Base-by-base conservation (phyloP, 2,113 vertebrate genomes). In the Arenaria interpres region DNA sequence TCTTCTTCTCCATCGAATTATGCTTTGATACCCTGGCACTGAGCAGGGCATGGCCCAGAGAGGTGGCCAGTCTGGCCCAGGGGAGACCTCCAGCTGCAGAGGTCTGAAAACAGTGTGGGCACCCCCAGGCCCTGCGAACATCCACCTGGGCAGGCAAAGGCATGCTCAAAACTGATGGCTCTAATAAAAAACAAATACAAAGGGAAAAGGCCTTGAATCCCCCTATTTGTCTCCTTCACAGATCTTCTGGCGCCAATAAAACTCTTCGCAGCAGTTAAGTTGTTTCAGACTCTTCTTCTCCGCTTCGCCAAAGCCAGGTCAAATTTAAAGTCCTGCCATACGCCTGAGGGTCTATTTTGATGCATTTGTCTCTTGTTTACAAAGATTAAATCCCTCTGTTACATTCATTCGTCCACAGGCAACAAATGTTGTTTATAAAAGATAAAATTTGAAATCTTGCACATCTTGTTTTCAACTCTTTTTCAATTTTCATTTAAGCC, bases 381-480 rank as follows among this genome's bases (percentile, higher is more conserved):
- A 76, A 41, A 77, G 63, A 94, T 80, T 93, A 95, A 95, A 95
- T 91, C 85, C 59, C 85, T 79, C 78, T 76, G 87, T 81, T 91
- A 89, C 56, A 78, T 23, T 66, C 60, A 71, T 21, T 46, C 0
- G 1, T 89, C 87, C 69, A 82, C 77, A 81, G 77, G 89, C 90
- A 90, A 74, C 67, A 54, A 53, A 67, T n/a, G 66, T 69, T 94
- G 81, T 37, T 96, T 56, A 90, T 48, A 89, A 82, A 68, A 86
- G 72, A 79, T n/a, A 69, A 79, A 73, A 62, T 69, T 73, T 80
- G 71, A 93, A 77, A 91, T 69, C 78, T 79, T 2, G 1, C 74
- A 64, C 74, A 72, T 94, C 93, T 76, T n/a, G 63, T 85, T 97
- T 92, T 67, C 86, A 57, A 69, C 83, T 90, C 72, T 75, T 73